These are phyloP conservation scores for Agriopis aurantiaria DNA, from an alignment of 2,888 invertebrate genomes.

Conservation along the genomic window DNA sequence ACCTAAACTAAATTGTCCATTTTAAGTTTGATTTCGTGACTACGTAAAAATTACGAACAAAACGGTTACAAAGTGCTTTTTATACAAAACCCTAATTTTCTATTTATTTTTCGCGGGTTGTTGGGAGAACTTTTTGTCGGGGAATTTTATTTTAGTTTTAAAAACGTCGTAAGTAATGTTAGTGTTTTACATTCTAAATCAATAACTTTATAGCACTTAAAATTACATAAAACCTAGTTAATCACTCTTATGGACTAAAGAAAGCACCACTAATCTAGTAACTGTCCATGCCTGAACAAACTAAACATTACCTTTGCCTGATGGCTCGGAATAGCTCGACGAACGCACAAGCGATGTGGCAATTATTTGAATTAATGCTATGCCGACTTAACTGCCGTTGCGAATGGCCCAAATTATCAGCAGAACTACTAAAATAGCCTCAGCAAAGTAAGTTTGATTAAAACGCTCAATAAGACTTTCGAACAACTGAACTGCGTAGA, in stretches of 20 bases:
- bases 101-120: background rate
- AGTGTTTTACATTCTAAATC: background rate
- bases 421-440: background rate
- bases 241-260: background rate
- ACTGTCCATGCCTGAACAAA: conserved; percentile 44
- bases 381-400: conserved; percentile 45
- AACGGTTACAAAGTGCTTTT: conserved; percentile 4
- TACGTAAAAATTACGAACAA: background rate
- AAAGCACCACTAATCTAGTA: background rate
- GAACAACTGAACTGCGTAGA: too few species aligned
- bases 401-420: background rate
- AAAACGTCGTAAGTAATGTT: background rate
- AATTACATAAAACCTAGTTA: background rate
- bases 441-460: too few species aligned
- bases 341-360: conserved; percentile 58
- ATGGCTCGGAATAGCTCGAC: conserved; percentile 55
- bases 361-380: conserved; percentile 73
- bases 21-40: conserved; percentile 1
- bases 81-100: conserved; percentile 1
- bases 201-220: background rate
- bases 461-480: too few species aligned
- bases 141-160: too few species aligned
- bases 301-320: conserved; percentile 65
- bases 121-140: too few species aligned
- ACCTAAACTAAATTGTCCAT: background rate